Evolutionary conservation across 2,888 invertebrate genomes (phyloP).

Genomic region (Troilus luridus): DNA sequence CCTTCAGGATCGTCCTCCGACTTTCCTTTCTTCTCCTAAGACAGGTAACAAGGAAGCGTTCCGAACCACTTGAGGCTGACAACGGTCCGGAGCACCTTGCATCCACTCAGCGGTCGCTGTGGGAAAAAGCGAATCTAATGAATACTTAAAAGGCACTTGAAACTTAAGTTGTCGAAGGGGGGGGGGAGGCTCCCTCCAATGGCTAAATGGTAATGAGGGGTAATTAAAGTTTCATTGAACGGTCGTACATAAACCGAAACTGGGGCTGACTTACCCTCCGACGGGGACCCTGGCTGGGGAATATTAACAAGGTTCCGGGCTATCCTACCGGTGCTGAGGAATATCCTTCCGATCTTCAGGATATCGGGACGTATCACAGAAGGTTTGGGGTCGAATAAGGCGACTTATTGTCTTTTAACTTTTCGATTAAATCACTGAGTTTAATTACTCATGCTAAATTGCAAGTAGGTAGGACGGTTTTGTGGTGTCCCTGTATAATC

Average conservation of each 20-base stretch:
- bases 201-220: constrained; percentile 50
- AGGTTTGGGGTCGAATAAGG: neutral
- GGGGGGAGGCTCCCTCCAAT: neutral
- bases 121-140: constrained; percentile 50
- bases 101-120: constrained; percentile 42
- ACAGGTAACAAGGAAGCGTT: neutral
- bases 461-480: too few relatives aligned
- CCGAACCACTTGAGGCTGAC: constrained; percentile 23
- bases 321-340: neutral
- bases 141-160: constrained; percentile 46
- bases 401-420: too few relatives aligned
- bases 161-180: constrained; percentile 44
- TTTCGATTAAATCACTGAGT: too few relatives aligned
- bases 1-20: neutral
- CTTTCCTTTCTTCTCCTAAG: neutral
- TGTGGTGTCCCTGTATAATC: too few relatives aligned
- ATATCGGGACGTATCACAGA: neutral
- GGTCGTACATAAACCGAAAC: constrained; percentile 49
- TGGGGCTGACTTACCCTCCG: constrained; percentile 19
- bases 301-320: neutral
- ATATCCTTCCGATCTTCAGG: neutral
- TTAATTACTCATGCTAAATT: too few relatives aligned
- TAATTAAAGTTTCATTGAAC: constrained; percentile 50
- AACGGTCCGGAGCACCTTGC: constrained; percentile 21
- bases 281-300: neutral